A percentile compares a stretch with the other conserved stretches of the same genome.
phyloP scores from a whole-genome alignment of 1,140 invertebrate species.

The Eurytemora carolleeae region DNA sequence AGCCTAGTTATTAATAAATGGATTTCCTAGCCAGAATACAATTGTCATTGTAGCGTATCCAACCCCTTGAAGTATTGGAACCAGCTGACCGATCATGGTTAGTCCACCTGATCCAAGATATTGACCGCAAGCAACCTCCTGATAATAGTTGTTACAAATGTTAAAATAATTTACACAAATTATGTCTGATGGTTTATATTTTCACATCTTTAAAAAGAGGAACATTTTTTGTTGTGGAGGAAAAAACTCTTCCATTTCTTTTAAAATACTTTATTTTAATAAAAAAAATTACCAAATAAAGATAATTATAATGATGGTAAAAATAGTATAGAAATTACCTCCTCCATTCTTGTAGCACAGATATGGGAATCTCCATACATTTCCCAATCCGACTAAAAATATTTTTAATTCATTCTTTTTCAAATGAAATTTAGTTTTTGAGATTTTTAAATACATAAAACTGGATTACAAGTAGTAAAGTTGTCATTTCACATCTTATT shows the following conservation, averaged over 20 bases:
- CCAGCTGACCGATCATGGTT: constrained; percentile 20
- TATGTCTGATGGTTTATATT: too few species aligned
- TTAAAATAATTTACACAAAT: too few species aligned
- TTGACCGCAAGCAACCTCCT: constrained; percentile 27
- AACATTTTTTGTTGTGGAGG: neutral
- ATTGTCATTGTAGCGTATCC: constrained; percentile 25
- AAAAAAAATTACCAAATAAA: neutral
- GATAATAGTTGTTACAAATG: neutral
- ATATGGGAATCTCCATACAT: constrained; percentile 36
- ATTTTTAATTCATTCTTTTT: too few species aligned
- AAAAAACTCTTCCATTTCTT: neutral
- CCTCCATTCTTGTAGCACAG: constrained; percentile 36
- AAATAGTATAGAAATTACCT: constrained; percentile 21
- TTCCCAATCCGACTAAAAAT: constrained; percentile 29
- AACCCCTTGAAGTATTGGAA: constrained; percentile 23
- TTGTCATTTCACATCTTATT: too few species aligned
- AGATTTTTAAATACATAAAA: too few species aligned
- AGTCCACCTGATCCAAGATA: constrained; percentile 23
- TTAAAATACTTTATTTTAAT: too few species aligned
- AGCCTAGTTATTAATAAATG: neutral
- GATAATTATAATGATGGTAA: neutral
- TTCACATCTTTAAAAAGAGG: too few species aligned
- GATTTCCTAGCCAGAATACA: constrained; percentile 20
- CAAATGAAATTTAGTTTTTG: too few species aligned
- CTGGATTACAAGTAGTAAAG: too few species aligned